Evolutionary conservation across 2,888 invertebrate species (phyloP).

Genomic region (Hypercompe scribonia): DNA sequence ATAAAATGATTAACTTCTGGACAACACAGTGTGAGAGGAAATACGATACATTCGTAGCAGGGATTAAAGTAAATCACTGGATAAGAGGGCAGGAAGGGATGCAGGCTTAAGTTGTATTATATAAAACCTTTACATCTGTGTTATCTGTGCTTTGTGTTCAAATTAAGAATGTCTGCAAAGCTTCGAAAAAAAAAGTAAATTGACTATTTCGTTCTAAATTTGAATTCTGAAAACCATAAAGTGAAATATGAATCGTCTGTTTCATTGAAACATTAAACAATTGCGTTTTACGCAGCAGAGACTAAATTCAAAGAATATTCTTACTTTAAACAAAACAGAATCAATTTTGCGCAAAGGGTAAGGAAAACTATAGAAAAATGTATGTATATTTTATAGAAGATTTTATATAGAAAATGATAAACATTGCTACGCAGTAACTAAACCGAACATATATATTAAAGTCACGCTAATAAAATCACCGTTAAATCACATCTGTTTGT

Average conservation of each 20-base stretch:
- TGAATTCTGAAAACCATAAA: not conserved
- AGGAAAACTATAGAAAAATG: not conserved
- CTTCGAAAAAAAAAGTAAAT: not conserved
- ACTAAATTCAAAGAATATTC: not conserved
- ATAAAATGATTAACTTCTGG: not conserved
- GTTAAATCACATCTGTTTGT: no score
- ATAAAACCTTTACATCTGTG: not conserved
- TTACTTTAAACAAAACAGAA: not conserved
- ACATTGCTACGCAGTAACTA: not conserved
- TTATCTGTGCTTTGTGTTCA: not conserved
- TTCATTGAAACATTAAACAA: not conserved
- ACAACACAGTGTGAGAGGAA: not conserved
- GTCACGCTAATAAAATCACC: no score
- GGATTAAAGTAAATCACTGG: not conserved
- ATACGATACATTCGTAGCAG: not conserved
- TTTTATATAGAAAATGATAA: no score
- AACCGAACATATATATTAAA: not conserved
- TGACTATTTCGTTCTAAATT: not conserved
- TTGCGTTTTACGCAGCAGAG: not conserved
- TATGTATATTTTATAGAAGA: no score
- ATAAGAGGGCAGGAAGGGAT: not conserved
- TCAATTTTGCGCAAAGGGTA: not conserved
- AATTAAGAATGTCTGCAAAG: not conserved
- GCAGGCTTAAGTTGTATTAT: not conserved
- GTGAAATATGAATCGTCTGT: not conserved